Percentiles rank a stretch among this genome's conserved stretches.
These are phyloP conservation scores for Erythrolamprus reginae DNA, from an alignment of 2,113 vertebrate genomes.

Conservation along the genomic window DNA sequence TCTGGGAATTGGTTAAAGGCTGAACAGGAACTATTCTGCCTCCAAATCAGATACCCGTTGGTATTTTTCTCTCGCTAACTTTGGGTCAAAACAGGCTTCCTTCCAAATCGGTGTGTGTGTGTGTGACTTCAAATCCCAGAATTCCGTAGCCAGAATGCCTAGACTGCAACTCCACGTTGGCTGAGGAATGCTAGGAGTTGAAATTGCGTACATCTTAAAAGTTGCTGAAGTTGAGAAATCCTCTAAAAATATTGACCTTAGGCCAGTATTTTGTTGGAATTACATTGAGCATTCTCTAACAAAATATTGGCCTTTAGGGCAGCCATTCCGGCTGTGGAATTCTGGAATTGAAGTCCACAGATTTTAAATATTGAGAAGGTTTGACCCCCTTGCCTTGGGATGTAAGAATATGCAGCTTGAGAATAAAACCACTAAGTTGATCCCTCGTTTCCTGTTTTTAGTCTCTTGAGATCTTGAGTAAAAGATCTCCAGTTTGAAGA, in stretches of 20 bases:
- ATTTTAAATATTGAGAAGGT: background rate
- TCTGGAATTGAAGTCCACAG: background rate
- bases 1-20: background rate
- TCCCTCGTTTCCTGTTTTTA: background rate
- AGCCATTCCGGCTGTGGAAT: too few species aligned
- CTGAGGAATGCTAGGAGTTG: background rate
- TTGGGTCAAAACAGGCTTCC: background rate
- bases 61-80: fast-evolving
- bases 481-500: background rate
- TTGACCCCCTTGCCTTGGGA: background rate
- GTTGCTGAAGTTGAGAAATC: background rate
- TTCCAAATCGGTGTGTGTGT: too few species aligned
- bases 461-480: background rate
- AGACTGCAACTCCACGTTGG: background rate
- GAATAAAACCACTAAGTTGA: background rate
- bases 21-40: background rate
- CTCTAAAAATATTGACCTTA: background rate
- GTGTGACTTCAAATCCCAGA: background rate
- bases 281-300: too few species aligned
- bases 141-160: background rate
- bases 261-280: too few species aligned
- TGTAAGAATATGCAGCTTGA: too few species aligned
- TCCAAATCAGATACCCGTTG: background rate
- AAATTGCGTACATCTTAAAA: background rate
- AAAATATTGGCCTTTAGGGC: too few species aligned